Percentiles rank a stretch among this genome's conserved stretches.
Conservation (phyloP, 2,113 vertebrate species). For the Siniperca chuatsi region DNA sequence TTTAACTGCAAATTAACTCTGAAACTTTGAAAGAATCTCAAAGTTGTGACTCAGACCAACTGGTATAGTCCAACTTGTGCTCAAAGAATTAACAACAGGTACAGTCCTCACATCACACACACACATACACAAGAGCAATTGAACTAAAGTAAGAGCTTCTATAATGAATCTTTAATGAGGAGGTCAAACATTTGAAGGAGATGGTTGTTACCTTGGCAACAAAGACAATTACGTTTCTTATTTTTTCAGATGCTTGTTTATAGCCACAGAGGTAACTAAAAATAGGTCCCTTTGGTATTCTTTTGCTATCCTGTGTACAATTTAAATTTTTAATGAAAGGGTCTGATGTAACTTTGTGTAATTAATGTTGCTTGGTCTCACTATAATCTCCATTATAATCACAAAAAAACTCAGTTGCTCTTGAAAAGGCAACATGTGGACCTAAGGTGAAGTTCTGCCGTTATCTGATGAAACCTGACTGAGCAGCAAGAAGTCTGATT, state of each 20-base stretch:
- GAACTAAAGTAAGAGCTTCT: background rate
- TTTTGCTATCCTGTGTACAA: background rate
- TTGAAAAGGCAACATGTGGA: constrained; percentile 3
- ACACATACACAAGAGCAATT: background rate
- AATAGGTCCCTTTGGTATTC: constrained; percentile 27
- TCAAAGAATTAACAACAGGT: background rate
- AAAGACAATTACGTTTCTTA: constrained; percentile 7
- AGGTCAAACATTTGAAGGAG: background rate
- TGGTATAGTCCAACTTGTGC: background rate
- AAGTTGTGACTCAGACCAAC: background rate
- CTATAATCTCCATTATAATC: background rate
- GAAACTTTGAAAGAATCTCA: background rate
- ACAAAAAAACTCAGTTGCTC: background rate
- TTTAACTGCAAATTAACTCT: background rate
- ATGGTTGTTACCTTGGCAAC: background rate
- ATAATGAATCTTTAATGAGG: constrained; percentile 13
- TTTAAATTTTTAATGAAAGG: constrained; percentile 14
- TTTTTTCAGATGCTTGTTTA: constrained; percentile 1
- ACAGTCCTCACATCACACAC: background rate
- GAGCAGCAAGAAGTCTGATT: background rate
- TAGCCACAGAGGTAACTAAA: constrained; percentile 8
- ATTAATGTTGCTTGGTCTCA: background rate
- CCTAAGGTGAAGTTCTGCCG: background rate
- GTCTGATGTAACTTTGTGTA: constrained; percentile 17
- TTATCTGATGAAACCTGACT: background rate